Conservation (phyloP, 2,113 vertebrate genomes). For the Coregonus clupeaformis region DNA sequence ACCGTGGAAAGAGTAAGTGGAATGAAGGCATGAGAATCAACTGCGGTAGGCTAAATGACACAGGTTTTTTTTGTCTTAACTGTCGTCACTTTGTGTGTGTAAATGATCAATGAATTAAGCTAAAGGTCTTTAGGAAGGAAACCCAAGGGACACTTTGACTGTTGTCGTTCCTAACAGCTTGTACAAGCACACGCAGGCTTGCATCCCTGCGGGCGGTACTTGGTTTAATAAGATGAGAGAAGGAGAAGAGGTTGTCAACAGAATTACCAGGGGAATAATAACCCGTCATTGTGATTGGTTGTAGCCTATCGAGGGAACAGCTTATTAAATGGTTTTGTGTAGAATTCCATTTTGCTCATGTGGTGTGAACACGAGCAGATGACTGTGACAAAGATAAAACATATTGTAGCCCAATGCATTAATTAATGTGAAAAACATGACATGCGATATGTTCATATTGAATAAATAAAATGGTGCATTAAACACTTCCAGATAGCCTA, state of each 20-base stretch:
- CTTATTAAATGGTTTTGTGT: constrained; percentile 13
- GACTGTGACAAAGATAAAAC: not conserved
- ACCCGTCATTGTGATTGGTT: constrained; percentile 36
- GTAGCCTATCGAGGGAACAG: constrained; percentile 26
- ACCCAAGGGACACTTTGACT: constrained; percentile 65
- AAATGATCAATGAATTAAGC: constrained; percentile 18
- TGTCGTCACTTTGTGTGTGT: not conserved
- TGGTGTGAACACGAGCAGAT: not conserved
- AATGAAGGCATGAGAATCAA: no score
- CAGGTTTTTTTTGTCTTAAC: not conserved
- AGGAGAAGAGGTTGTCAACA: constrained; percentile 42
- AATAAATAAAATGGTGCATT: no score
- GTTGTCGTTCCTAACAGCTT: constrained; percentile 61
- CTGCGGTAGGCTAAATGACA: no score
- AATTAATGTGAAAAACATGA: no score
- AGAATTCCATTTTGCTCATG: not conserved
- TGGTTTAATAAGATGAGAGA: constrained; percentile 63
- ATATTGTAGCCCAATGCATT: no score
- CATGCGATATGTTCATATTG: no score
- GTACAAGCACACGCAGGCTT: constrained; percentile 47
- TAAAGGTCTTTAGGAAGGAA: constrained; percentile 44
- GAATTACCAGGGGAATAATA: constrained; percentile 51
- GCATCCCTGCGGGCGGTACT: constrained; percentile 62
- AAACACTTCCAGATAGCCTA: no score
- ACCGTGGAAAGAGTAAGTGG: constrained; percentile 40